A percentile compares a stretch with the other conserved stretches of the same genome.
Evolutionary conservation across 2,888 invertebrate species (phyloP).

Genomic region (Drosophila ezoana): DNA sequence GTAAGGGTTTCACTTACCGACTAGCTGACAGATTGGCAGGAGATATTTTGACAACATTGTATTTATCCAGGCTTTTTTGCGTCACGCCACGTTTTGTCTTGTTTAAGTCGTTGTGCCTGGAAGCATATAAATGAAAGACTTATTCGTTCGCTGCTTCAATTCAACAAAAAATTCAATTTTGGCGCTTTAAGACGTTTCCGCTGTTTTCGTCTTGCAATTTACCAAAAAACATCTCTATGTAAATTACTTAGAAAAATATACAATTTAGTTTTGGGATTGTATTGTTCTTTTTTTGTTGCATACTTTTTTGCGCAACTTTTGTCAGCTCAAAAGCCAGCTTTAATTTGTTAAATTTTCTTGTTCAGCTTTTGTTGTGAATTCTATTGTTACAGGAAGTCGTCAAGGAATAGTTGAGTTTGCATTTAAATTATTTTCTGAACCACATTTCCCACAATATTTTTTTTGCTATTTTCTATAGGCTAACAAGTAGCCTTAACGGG

Average conservation of each 20-base stretch:
- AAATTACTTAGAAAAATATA: constrained; percentile 55
- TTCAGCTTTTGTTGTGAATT: constrained; percentile 31
- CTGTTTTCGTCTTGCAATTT: constrained; percentile 60
- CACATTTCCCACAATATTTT: constrained; percentile 18
- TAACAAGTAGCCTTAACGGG: constrained; percentile 36
- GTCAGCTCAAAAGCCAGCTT: constrained; percentile 21
- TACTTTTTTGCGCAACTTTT: constrained; percentile 41
- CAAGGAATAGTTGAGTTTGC: constrained; percentile 64
- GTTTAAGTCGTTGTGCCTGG: constrained; percentile 2
- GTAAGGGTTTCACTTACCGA: constrained; percentile 53
- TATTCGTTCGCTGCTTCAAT: constrained; percentile 16
- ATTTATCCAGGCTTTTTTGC: constrained; percentile 5
- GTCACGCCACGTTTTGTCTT: neutral
- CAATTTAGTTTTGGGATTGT: constrained; percentile 33
- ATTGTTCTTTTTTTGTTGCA: constrained; percentile 40
- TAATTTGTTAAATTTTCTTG: constrained; percentile 39
- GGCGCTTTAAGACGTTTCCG: constrained; percentile 12
- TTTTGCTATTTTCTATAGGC: constrained; percentile 10
- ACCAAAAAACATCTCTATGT: constrained; percentile 21
- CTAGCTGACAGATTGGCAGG: constrained; percentile 51
- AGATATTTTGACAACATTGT: constrained; percentile 41
- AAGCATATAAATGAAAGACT: neutral
- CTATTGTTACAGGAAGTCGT: constrained; percentile 35
- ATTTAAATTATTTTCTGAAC: constrained; percentile 65
- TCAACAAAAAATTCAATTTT: neutral